Evolutionary conservation across 2,797 vertebrate genomes (phyloP), one percentile per base, ranked within the genome.

Genomic region (Morelia viridis): DNA sequence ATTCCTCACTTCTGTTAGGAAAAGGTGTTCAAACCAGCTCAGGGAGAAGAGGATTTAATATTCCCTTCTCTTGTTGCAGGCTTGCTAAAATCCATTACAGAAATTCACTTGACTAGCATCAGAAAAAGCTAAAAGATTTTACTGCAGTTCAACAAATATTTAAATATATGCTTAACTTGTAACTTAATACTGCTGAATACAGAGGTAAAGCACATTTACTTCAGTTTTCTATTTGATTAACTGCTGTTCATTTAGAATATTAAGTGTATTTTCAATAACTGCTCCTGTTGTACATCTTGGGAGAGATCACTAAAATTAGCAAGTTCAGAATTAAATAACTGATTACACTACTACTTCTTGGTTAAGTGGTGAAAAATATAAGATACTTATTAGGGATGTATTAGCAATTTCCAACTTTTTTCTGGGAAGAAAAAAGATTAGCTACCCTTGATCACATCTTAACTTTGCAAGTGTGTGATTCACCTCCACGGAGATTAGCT

Each of bases 91-190:
- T 17, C 56, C 31, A 80, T 26, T 46, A 31, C 22, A 50, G 26
- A 12, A 15, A 46, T 11, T 22, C 28, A 91, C 35, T 65, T 56
- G 58, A 61, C 26, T 88, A 31, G 17, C 58, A 80, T 94, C 53
- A 57, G 60, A 76, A 65, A 93, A 94, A 91, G 89, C 62, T 93
- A 62, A 92, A 87, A 94, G 94, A 7, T 60, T 88, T 93, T 85
- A 90, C 58, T 53, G 53, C 91, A 91, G 1, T 56, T n/a, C 65
- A 93, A 85, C 91, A 94, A 83, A 94, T 0, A 94, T 35, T 86
- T 88, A 87, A 15, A n/a, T 87, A 89, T 0, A 0, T 61, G 61
- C 93, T 94, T 95, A 93, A 80, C 41, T 22, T 46, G 35, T 28
- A 93, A 90, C 61, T 19, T 50, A 5, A 31, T 91, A 83, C 86